Evolutionary conservation across 1,140 invertebrate genomes (phyloP).

Genomic region (Solen grandis): DNA sequence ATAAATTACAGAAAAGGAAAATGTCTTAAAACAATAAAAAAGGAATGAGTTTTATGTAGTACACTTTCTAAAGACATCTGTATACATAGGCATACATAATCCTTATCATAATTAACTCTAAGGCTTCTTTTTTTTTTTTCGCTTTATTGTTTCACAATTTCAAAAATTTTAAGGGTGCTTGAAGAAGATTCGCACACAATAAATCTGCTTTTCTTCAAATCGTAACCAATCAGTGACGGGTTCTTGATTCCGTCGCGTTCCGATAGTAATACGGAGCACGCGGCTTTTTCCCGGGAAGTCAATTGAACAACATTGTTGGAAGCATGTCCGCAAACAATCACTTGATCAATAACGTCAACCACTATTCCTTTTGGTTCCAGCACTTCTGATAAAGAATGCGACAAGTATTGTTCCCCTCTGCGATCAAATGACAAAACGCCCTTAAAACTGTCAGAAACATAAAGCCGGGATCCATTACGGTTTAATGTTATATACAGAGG

Average conservation of each 20-base stretch:
- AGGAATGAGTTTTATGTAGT: too few relatives aligned
- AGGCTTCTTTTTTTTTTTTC: too few relatives aligned
- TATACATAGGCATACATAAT: too few relatives aligned
- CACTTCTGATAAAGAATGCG: background rate
- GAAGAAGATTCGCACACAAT: too few relatives aligned
- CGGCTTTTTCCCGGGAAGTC: background rate
- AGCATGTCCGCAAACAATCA: slow-evolving; percentile 1
- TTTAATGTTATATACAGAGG: slow-evolving; percentile 12
- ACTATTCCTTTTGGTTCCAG: slow-evolving; percentile 24
- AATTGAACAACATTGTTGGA: slow-evolving; percentile 6
- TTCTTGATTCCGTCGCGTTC: background rate
- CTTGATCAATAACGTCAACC: slow-evolving; percentile 19
- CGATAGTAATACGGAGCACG: background rate
- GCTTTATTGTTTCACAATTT: too few relatives aligned
- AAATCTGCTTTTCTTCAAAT: too few relatives aligned
- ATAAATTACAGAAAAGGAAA: too few relatives aligned
- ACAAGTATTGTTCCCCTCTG: background rate
- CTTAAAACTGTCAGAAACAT: slow-evolving; percentile 1
- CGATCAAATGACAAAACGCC: slow-evolving; percentile 6
- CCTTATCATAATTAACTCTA: too few relatives aligned
- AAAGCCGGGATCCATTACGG: background rate
- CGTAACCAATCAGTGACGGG: too few relatives aligned
- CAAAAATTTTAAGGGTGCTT: too few relatives aligned
- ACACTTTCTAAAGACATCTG: too few relatives aligned
- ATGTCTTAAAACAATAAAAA: too few relatives aligned